A percentile compares a stretch with the other conserved stretches of the same genome.
Conservation (phyloP, 2,888 invertebrate genomes). For the Gryllus longicercus region DNA sequence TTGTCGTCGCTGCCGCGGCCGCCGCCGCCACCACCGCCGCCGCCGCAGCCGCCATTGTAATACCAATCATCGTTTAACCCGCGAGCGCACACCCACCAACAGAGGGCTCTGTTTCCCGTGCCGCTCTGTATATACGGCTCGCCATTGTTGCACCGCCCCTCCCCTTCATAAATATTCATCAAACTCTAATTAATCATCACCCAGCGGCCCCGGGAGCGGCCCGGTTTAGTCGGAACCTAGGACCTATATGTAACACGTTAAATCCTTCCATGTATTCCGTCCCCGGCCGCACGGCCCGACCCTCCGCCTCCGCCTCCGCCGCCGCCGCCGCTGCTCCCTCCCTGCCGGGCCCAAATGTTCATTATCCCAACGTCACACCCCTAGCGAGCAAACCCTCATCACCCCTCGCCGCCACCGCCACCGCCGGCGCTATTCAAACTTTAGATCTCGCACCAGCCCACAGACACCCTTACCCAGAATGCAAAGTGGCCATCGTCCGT, state of each 20-base stretch:
- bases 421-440: constrained; percentile 29
- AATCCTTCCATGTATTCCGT: constrained; percentile 23
- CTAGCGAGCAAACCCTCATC: constrained; percentile 12
- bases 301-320: not conserved
- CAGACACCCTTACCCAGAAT: constrained; percentile 28
- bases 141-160: constrained; percentile 34
- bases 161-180: constrained; percentile 49
- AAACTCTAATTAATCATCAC: constrained; percentile 50
- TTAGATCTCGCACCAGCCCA: constrained; percentile 26
- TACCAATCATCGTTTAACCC: constrained; percentile 35
- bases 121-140: constrained; percentile 31
- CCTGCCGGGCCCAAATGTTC: constrained; percentile 29
- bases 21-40: not conserved
- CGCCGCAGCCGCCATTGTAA: constrained; percentile 31
- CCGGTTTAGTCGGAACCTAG: constrained; percentile 12
- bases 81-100: not conserved
- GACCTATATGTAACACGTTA: constrained; percentile 24
- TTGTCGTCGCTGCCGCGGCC: not conserved
- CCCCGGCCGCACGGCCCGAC: not conserved
- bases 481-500: constrained; percentile 32
- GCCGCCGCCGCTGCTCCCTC: not conserved
- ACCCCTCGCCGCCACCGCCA: not conserved
- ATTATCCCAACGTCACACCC: constrained; percentile 34
- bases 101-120: constrained; percentile 21
- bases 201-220: constrained; percentile 42